Percentiles rank a stretch among this genome's conserved stretches.
phyloP scores from a whole-genome alignment of 2,797 vertebrate species.

The Parauchenoglanis ngamensis region DNA sequence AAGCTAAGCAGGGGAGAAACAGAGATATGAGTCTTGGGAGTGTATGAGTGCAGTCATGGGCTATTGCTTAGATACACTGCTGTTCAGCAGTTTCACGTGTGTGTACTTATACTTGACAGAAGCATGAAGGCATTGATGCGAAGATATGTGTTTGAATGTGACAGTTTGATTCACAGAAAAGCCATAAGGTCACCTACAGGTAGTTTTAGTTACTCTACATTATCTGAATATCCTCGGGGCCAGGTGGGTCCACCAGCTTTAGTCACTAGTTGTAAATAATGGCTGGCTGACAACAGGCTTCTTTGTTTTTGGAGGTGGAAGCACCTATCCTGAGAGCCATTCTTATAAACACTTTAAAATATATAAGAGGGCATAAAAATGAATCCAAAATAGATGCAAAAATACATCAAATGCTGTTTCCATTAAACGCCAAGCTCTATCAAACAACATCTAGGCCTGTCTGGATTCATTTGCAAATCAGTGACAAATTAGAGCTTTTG shows the following conservation, averaged over 20 bases:
- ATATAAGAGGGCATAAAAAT: not conserved
- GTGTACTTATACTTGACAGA: not conserved
- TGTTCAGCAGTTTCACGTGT: conserved; percentile 30
- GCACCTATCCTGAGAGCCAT: not conserved
- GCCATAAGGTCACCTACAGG: not conserved
- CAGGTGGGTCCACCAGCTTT: conserved; percentile 3
- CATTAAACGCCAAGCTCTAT: not conserved
- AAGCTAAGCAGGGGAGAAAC: not conserved
- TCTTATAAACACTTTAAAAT: not conserved
- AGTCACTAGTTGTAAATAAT: not conserved
- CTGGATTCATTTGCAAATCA: conserved; percentile 12
- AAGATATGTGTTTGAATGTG: not conserved
- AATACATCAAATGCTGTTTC: not conserved
- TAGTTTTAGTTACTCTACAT: not conserved
- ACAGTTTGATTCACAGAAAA: not conserved
- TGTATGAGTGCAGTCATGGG: not conserved
- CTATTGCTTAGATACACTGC: not conserved
- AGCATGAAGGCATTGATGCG: conserved; percentile 11
- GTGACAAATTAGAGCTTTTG: conserved; percentile 9
- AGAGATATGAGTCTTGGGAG: not conserved
- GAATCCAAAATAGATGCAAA: conserved; percentile 17
- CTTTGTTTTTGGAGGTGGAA: not conserved
- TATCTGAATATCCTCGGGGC: not conserved
- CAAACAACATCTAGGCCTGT: not conserved
- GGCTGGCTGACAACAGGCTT: not conserved